phyloP scores from a whole-genome alignment of 1,140 invertebrate species.

The Drosophila bifasciata region DNA sequence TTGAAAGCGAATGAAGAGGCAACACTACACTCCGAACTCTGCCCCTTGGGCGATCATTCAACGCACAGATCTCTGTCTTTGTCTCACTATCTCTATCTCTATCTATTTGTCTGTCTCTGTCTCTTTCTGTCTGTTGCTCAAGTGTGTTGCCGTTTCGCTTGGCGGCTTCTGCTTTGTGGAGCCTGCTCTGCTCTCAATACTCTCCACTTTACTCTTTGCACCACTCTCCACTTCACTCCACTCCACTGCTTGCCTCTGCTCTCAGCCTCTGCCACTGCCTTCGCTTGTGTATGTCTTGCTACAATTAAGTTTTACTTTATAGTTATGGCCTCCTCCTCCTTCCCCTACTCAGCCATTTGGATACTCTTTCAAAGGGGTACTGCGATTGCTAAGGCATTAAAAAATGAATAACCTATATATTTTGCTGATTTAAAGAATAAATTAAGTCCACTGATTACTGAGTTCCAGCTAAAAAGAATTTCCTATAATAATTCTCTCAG shows the following conservation, averaged over 20 bases:
- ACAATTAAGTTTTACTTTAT: constrained; percentile 83
- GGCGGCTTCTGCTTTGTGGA: constrained; percentile 70
- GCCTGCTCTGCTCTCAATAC: constrained; percentile 31
- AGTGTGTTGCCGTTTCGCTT: constrained; percentile 65
- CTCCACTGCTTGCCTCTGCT: constrained; percentile 7
- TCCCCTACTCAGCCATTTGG: not conserved
- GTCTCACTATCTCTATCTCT: not conserved
- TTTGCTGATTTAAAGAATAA: too few relatives aligned
- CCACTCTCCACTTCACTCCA: constrained; percentile 42
- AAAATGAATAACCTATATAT: too few relatives aligned
- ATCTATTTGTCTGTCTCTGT: constrained; percentile 33
- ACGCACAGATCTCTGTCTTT: not conserved
- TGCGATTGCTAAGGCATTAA: too few relatives aligned
- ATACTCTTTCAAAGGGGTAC: too few relatives aligned
- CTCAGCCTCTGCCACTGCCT: constrained; percentile 4
- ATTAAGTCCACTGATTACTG: too few relatives aligned
- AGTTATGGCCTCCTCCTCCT: constrained; percentile 60
- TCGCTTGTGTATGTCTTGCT: constrained; percentile 40
- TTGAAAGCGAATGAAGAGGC: constrained; percentile 12
- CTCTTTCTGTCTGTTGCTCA: constrained; percentile 58
- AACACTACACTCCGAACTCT: constrained; percentile 12
- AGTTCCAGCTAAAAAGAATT: too few relatives aligned
- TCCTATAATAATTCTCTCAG: too few relatives aligned
- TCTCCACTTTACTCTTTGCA: constrained; percentile 44
- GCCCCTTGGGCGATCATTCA: constrained; percentile 28